These are phyloP conservation scores for Thamnophis elegans DNA, from an alignment of 2,797 vertebrate species.

Conservation along the genomic window DNA sequence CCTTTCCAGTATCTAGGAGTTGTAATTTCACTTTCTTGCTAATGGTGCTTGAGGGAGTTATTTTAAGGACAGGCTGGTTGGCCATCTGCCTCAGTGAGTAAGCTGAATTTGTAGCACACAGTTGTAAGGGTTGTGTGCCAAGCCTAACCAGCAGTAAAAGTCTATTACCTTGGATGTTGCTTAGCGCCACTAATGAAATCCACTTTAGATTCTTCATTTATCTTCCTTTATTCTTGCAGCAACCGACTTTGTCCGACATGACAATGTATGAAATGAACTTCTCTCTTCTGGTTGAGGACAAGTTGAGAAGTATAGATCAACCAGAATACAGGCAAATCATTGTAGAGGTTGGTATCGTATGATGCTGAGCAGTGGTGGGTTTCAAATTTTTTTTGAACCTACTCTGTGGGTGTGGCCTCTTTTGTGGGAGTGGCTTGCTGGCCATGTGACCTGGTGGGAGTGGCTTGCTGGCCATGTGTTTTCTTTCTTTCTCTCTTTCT, in stretches of 20 bases:
- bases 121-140: background rate
- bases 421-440: no score
- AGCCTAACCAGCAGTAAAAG: background rate
- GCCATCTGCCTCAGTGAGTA: background rate
- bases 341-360: constrained; percentile 84
- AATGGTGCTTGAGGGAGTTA: background rate
- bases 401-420: no score
- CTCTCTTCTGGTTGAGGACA: constrained; percentile 95
- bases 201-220: background rate
- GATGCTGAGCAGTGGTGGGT: background rate
- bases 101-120: background rate
- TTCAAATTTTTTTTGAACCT: no score
- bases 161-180: background rate
- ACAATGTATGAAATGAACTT: constrained; percentile 99
- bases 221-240: constrained; percentile 73
- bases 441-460: no score
- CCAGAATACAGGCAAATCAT: constrained; percentile 94
- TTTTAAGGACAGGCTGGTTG: background rate
- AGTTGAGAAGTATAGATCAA: constrained; percentile 87
- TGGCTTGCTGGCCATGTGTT: no score
- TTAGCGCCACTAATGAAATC: background rate
- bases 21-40: background rate
- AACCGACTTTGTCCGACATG: constrained; percentile 98
- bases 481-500: no score
- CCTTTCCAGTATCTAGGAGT: background rate